These are phyloP conservation scores for Prionace glauca DNA, from an alignment of 2,797 vertebrate genomes.

Conservation along the genomic window DNA sequence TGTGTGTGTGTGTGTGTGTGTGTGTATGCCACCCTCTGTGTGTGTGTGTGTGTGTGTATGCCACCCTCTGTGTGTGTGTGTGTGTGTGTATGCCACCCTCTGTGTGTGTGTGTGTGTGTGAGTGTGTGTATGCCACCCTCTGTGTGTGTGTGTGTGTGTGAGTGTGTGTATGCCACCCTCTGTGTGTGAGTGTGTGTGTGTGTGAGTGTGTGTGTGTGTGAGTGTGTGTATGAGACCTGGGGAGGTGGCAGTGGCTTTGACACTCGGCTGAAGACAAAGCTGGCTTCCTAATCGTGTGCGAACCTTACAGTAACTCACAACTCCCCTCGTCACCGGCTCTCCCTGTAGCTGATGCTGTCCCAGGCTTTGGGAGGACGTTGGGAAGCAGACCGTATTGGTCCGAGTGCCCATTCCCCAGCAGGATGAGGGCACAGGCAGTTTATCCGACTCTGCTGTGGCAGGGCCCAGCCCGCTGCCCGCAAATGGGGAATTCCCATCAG, in stretches of 20 bases:
- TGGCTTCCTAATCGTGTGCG: not conserved
- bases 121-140: no score
- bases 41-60: not conserved
- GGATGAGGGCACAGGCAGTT: not conserved
- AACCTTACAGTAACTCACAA: not conserved
- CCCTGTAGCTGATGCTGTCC: no score
- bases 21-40: not conserved
- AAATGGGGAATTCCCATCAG: not conserved
- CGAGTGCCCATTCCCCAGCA: no score
- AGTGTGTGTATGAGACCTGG: not conserved
- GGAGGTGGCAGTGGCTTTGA: not conserved
- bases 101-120: not conserved
- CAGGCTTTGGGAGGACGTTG: not conserved
- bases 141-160: not conserved
- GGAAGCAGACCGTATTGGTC: slow-evolving; percentile 18
- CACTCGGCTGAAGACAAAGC: not conserved
- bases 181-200: not conserved
- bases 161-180: not conserved
- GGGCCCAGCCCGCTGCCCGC: not conserved
- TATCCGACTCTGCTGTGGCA: slow-evolving; percentile 40
- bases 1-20: no score
- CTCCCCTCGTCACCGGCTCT: not conserved
- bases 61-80: not conserved
- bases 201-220: not conserved
- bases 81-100: not conserved